phyloP scores from a whole-genome alignment of 2,888 invertebrate species.

The Agriotes lineatus region DNA sequence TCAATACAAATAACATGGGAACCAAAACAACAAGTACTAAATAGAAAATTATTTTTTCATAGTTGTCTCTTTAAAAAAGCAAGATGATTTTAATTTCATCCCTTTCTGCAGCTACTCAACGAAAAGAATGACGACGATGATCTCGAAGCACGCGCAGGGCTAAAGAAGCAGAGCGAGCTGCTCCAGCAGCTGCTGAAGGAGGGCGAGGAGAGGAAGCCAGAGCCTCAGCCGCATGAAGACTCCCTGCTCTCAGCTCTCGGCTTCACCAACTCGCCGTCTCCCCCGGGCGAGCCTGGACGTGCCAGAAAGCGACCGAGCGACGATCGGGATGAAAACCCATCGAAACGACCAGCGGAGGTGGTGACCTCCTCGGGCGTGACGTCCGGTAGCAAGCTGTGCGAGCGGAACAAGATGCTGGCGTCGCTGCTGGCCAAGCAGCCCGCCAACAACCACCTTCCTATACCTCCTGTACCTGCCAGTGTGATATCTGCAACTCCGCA shows the following conservation, averaged over 20 bases:
- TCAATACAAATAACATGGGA: no score
- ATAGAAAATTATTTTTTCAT: no score
- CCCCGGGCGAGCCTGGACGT: constrained; percentile 67
- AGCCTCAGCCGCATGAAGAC: constrained; percentile 67
- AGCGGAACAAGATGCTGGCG: constrained; percentile 88
- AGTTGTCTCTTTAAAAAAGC: background rate
- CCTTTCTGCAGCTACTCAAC: constrained; percentile 76
- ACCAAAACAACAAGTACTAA: no score
- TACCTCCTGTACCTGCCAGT: constrained; percentile 75
- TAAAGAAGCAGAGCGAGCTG: constrained; percentile 73
- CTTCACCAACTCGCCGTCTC: constrained; percentile 71
- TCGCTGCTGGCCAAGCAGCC: constrained; percentile 83
- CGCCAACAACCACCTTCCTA: constrained; percentile 70
- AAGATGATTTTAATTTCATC: background rate
- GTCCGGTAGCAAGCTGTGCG: constrained; percentile 78
- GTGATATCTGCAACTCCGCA: constrained; percentile 79
- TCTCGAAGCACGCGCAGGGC: constrained; percentile 71
- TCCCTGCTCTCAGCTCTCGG: constrained; percentile 70
- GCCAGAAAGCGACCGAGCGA: constrained; percentile 74
- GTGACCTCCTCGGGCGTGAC: constrained; percentile 63
- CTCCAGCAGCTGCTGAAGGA: constrained; percentile 73
- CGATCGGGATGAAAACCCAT: constrained; percentile 70
- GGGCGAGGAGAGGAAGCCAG: constrained; percentile 66
- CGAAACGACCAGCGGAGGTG: constrained; percentile 66
- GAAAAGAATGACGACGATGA: constrained; percentile 86